Evolutionary conservation across 2,113 vertebrate genomes (phyloP), one percentile per base, ranked within the genome.

Genomic region (Rhadina sibilatrix): DNA sequence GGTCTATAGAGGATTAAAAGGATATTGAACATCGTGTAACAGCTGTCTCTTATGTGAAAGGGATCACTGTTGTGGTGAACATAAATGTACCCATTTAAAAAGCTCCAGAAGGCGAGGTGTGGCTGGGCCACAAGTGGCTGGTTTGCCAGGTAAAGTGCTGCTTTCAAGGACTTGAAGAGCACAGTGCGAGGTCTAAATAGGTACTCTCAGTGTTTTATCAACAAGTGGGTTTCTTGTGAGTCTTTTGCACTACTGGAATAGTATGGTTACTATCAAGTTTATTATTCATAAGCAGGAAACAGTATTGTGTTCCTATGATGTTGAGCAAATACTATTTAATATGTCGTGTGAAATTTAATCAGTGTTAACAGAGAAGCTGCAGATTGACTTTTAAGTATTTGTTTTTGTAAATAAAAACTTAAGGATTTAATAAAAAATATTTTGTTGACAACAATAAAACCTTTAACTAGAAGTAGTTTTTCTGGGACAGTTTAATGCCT

Each of bases 1-100:
- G 54, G 95, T 97, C 96, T 97, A 70, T 92, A 94, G 97, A 97
- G 95, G 96, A 98, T 97, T 97, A 97, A 92, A 97, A 94, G 83
- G 96, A 93, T 97, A 97, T 96, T 97, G 95, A 97, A 97, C 95
- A 96, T 96, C 24, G 44, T 95, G 95, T 97, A 97, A 93, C 95
- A 97, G 87, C 95, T 98, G 93, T 98, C 94, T 97, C 37, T 93
- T 93, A 12, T 78, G 90, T 95, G 95, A 96, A 95, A 79, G 87
- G 64, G 86, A 85, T 93, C 89, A 63, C 88, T 94, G 21, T 75
- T 92, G 71, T 95, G 72, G 64, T 84, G 72, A 97, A 80, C 83
- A 78, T 75, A 61, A 77, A 79, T 57, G 83, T 92, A 49, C 59
- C 68, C 22, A 0, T 92, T 97, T 92, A 42, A 87, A 96, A 94